Percentiles rank a stretch among this genome's conserved stretches.
These are phyloP conservation scores for Scaptomyza pallida DNA, from an alignment of 1,140 invertebrate genomes.

Conservation along the genomic window DNA sequence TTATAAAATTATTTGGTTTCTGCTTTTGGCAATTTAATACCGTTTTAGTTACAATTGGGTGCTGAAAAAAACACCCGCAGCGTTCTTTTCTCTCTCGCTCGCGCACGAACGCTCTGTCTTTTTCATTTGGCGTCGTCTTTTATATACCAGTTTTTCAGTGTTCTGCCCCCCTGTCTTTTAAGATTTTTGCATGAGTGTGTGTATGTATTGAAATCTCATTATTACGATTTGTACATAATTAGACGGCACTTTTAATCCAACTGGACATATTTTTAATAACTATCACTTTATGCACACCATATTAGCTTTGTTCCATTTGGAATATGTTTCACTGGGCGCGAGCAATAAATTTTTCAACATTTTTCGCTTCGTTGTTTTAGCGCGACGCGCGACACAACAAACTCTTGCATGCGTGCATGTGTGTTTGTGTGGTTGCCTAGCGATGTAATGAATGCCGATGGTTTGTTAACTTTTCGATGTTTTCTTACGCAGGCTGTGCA, in stretches of 20 bases:
- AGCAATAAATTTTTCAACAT: constrained; percentile 39
- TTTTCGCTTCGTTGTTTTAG: constrained; percentile 43
- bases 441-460: constrained; percentile 16
- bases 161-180: constrained; percentile 46
- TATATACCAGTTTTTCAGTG: constrained; percentile 78
- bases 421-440: constrained; percentile 38
- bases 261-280: constrained; percentile 35
- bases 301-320: constrained; percentile 21
- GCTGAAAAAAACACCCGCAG: constrained; percentile 13
- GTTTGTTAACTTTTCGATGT: not conserved
- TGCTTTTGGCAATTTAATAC: constrained; percentile 43
- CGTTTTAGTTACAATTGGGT: constrained; percentile 16
- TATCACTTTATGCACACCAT: constrained; percentile 23
- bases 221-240: constrained; percentile 32
- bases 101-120: constrained; percentile 56
- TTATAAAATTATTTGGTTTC: constrained; percentile 21
- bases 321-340: constrained; percentile 42
- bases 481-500: not conserved
- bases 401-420: constrained; percentile 40
- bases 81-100: constrained; percentile 41
- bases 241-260: constrained; percentile 23
- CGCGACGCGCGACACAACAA: constrained; percentile 68
- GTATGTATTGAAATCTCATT: constrained; percentile 78
- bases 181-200: constrained; percentile 37
- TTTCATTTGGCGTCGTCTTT: constrained; percentile 76